A percentile compares a stretch with the other conserved stretches of the same genome.
Conservation (phyloP, 1,140 invertebrate species). For the Riptortus pedestris region DNA sequence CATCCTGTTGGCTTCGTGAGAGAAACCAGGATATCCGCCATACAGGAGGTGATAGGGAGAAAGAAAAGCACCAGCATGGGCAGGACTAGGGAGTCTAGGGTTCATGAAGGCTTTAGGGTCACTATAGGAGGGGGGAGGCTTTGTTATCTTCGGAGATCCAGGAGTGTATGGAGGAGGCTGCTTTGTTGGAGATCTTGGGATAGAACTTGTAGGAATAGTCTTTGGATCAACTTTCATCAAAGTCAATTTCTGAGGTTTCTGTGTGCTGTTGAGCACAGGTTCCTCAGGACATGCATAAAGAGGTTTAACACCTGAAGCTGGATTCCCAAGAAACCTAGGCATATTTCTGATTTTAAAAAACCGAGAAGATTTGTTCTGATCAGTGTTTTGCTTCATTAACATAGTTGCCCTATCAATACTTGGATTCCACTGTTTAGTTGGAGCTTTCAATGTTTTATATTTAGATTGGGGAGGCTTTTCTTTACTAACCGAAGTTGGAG, state of each 20-base stretch:
- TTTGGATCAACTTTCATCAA: conserved; percentile 52
- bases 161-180: conserved; percentile 30
- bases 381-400: conserved; percentile 38
- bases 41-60: conserved; percentile 26
- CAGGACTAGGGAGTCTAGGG: conserved; percentile 26
- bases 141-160: conserved; percentile 27
- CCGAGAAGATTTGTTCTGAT: conserved; percentile 41
- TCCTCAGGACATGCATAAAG: conserved; percentile 42
- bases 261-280: conserved; percentile 4
- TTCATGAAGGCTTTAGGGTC: conserved; percentile 22
- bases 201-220: conserved; percentile 34
- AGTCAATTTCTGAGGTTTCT: conserved; percentile 36
- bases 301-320: conserved; percentile 49
- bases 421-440: conserved; percentile 49
- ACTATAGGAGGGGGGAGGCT: conserved; percentile 16
- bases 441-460: conserved; percentile 47
- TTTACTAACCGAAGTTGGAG: not conserved
- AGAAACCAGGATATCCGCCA: conserved; percentile 19
- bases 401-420: conserved; percentile 43
- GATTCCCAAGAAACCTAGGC: conserved; percentile 48
- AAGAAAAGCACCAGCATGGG: conserved; percentile 26
- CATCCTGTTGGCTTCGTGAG: conserved; percentile 21
- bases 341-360: conserved; percentile 50
- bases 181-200: conserved; percentile 26
- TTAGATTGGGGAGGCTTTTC: conserved; percentile 32